Evolutionary conservation across 2,113 vertebrate genomes (phyloP), one percentile per base, ranked within the genome.

Genomic region (Prolemur simus): DNA sequence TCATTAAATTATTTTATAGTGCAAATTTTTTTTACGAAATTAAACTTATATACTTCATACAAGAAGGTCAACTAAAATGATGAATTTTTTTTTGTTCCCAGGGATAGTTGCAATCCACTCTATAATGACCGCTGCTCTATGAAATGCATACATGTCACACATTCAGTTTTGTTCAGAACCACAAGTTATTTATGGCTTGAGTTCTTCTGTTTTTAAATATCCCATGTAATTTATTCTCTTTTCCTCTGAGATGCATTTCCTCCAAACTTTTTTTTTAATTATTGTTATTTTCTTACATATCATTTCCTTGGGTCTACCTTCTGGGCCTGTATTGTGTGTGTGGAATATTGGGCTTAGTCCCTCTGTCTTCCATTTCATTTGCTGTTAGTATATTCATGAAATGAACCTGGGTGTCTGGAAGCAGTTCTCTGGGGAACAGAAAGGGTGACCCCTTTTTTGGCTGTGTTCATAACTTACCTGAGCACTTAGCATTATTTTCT

Each of bases 131-230:
- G 10, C 7, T 60, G 0, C 11, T 71, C 14, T 83, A 21, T 4
- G 21, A 45, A 54, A 18, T 8, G 0, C 8, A n/a, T 0, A 11
- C 54, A 8, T 21, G 7, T 69, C 13, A 20, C 2, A 15, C 13
- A 8, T 9, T 5, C 3, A 12, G 2, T 32, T 42, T 39, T 77
- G 14, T 34, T 92, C 25, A 89, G 45, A 11, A 49, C 29, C 69
- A 37, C 0, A 64, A 52, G 11, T 66, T n/a, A 34, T 10, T n/a
- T 82, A 23, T 18, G 10, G 4, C n/a, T n/a, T 86, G 58, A 42
- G 10, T 37, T 52, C 64, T 90, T 81, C 81, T 39, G 80, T 21
- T 80, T 60, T 89, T 54, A 69, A 64, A 71, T 69, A 42, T 6
- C 6, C 6, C 13, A 23, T 8, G 6, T 14, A 18, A 76, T 37